Evolutionary conservation across 1,140 invertebrate species (phyloP).

Genomic region (Antheraea mylitta): DNA sequence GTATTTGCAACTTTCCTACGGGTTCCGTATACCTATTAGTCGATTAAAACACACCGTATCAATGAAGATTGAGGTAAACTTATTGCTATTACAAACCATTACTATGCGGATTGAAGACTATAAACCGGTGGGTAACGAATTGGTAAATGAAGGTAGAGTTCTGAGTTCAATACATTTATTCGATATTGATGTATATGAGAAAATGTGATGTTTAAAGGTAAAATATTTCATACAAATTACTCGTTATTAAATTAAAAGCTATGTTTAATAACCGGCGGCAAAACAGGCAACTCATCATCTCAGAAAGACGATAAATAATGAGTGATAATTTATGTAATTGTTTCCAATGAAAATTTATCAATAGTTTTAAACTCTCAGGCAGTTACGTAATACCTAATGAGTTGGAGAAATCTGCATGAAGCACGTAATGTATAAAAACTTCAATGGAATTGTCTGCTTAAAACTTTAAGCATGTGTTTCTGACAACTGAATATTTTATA

Average conservation of each 20-base stretch:
- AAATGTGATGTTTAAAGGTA: neutral
- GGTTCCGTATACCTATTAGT: neutral
- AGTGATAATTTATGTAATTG: slow-evolving; percentile 29
- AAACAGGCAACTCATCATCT: neutral
- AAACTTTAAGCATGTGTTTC: neutral
- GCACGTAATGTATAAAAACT: slow-evolving; percentile 29
- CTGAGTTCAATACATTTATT: neutral
- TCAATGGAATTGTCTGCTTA: neutral
- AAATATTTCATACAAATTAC: neutral
- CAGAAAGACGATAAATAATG: slow-evolving; percentile 17
- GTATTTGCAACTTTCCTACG: neutral
- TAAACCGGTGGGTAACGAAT: neutral
- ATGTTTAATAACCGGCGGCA: neutral
- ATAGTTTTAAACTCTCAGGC: slow-evolving; percentile 14
- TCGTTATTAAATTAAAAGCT: slow-evolving; percentile 8
- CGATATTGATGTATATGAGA: neutral
- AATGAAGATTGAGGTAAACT: neutral
- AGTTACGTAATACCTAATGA: slow-evolving; percentile 32
- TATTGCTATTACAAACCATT: neutral
- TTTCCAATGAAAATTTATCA: slow-evolving; percentile 26
- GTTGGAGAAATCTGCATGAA: slow-evolving; percentile 15
- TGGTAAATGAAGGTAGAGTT: neutral
- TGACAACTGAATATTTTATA: too few species aligned
- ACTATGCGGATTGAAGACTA: neutral
- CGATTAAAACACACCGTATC: neutral